Percentiles rank a stretch among this genome's conserved stretches.
Conservation (phyloP, 2,113 vertebrate genomes). For the Trichomycterus rosablanca region DNA sequence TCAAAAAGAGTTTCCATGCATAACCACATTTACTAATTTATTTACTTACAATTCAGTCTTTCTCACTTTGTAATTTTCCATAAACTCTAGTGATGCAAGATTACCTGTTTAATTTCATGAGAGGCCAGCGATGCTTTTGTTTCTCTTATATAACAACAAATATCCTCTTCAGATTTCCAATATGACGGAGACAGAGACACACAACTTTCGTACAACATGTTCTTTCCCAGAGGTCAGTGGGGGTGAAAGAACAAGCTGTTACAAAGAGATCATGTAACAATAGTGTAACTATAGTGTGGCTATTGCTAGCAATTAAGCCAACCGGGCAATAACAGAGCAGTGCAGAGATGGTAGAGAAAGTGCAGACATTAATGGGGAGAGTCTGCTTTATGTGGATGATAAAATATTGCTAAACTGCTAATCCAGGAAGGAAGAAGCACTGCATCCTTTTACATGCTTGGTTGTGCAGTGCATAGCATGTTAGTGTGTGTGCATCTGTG, state of each 20-base stretch:
- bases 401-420: not conserved
- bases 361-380: not conserved
- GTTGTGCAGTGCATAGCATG: not conserved
- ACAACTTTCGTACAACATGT: constrained; percentile 13
- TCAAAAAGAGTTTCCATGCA: too few species aligned
- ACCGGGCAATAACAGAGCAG: not conserved
- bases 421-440: not conserved
- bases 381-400: not conserved
- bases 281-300: constrained; percentile 9
- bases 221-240: constrained; percentile 21
- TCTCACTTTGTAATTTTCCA: too few species aligned
- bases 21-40: too few species aligned
- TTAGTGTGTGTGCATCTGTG: constrained; percentile 23
- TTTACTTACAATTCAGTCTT: too few species aligned
- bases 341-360: too few species aligned
- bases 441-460: not conserved
- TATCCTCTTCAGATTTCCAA: constrained; percentile 6
- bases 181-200: not conserved
- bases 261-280: not conserved
- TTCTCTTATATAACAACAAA: constrained; percentile 12
- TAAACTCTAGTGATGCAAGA: not conserved
- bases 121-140: not conserved
- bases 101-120: constrained; percentile 10
- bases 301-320: not conserved
- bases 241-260: constrained; percentile 13